Conservation (phyloP, 2,113 vertebrate genomes). For the Ceratotherium simum region DNA sequence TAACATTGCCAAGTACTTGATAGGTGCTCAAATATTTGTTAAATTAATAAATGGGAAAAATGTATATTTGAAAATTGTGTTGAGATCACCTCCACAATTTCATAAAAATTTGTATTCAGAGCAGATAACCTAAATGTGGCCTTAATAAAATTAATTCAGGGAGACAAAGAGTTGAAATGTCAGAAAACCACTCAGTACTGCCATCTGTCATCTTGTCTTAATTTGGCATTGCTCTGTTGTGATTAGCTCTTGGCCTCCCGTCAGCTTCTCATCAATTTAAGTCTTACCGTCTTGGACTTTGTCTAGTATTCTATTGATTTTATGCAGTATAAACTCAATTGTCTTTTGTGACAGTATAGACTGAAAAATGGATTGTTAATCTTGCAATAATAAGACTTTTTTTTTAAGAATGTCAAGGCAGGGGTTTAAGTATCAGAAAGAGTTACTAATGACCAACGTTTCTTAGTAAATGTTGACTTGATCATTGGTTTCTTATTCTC, state of each 20-base stretch:
- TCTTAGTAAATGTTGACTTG: background rate
- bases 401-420: background rate
- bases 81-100: background rate
- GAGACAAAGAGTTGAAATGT: background rate
- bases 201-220: background rate
- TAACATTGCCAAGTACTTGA: background rate
- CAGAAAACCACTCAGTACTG: background rate
- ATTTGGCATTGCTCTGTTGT: background rate
- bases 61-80: background rate
- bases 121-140: background rate
- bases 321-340: background rate
- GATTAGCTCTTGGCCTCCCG: background rate
- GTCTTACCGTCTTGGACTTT: background rate
- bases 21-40: background rate
- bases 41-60: background rate
- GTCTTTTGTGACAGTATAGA: background rate
- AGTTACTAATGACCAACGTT: background rate
- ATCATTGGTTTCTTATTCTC: background rate
- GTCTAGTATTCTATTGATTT: background rate
- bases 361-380: background rate
- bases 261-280: background rate
- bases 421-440: background rate
- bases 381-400: background rate
- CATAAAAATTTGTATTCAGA: background rate
- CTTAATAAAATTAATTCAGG: slow-evolving; percentile 1